Conservation (phyloP, 1,140 invertebrate species). For the Bradynema listronoti region DNA sequence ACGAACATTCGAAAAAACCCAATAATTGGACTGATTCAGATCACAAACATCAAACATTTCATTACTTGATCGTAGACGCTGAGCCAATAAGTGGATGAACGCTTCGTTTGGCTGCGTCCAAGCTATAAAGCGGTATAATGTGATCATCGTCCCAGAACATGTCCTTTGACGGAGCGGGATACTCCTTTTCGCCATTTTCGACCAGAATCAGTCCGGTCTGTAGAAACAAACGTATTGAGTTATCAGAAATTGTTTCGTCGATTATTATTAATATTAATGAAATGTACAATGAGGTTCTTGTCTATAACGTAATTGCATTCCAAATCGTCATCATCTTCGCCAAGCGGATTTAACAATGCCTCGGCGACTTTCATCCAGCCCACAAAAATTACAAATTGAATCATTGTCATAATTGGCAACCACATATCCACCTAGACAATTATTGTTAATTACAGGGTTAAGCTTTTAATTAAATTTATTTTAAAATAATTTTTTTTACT, state of each 20-base stretch:
- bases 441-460: no score
- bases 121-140: conserved; percentile 44
- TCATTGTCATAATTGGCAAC: conserved; percentile 47
- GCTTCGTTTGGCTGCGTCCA: conserved; percentile 48
- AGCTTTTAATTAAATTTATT: conserved; percentile 1
- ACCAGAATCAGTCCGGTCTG: conserved; percentile 38
- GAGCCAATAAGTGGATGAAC: conserved; percentile 49
- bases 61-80: conserved; percentile 47
- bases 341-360: conserved; percentile 53
- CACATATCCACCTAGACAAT: conserved; percentile 50
- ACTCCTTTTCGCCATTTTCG: conserved; percentile 29
- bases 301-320: conserved; percentile 53
- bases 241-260: no score
- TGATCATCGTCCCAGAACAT: conserved; percentile 48
- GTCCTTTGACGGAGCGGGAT: conserved; percentile 38
- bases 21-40: no score
- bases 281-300: conserved; percentile 47
- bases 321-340: conserved; percentile 56
- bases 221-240: conserved; percentile 17
- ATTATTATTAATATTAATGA: no score
- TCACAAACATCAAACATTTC: conserved; percentile 15
- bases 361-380: conserved; percentile 58
- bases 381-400: conserved; percentile 51
- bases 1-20: no score
- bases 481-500: background rate